Conservation (phyloP, 2,888 invertebrate genomes). For the Tricholauxania praeusta region DNA sequence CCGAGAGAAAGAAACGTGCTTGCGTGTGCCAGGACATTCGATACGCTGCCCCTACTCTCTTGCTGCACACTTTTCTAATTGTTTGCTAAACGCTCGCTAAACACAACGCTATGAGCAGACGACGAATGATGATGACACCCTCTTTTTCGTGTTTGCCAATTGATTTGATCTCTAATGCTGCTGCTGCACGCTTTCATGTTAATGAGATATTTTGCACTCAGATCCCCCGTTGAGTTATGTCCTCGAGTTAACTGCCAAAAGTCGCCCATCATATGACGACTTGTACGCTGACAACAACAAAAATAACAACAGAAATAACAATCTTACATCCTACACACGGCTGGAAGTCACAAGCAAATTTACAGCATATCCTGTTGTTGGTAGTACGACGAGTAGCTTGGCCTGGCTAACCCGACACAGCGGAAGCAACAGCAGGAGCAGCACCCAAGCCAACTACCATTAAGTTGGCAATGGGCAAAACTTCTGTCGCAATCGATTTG, state of each 20-base stretch:
- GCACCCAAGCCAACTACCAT: slow-evolving; percentile 18
- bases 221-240: slow-evolving; percentile 46
- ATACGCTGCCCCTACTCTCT: slow-evolving; percentile 47
- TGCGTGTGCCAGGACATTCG: slow-evolving; percentile 53
- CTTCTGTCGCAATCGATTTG: background rate
- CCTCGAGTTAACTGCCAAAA: slow-evolving; percentile 52
- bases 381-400: slow-evolving; percentile 3
- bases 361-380: too few relatives aligned
- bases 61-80: slow-evolving; percentile 47
- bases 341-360: too few relatives aligned
- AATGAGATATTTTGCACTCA: slow-evolving; percentile 50
- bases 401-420: background rate
- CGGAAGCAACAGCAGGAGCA: background rate
- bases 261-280: slow-evolving; percentile 37
- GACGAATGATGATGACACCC: slow-evolving; percentile 36
- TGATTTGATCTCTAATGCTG: slow-evolving; percentile 16
- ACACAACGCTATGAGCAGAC: slow-evolving; percentile 35
- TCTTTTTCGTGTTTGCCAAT: slow-evolving; percentile 22
- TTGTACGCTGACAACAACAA: slow-evolving; percentile 20
- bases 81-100: slow-evolving; percentile 46
- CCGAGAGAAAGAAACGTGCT: background rate
- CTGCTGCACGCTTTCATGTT: slow-evolving; percentile 40
- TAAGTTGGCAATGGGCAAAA: background rate
- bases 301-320: slow-evolving; percentile 16
- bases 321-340: slow-evolving; percentile 1